Evolutionary conservation across 1,140 invertebrate species (phyloP).

Genomic region (Bursaphelenchus mucronatus): DNA sequence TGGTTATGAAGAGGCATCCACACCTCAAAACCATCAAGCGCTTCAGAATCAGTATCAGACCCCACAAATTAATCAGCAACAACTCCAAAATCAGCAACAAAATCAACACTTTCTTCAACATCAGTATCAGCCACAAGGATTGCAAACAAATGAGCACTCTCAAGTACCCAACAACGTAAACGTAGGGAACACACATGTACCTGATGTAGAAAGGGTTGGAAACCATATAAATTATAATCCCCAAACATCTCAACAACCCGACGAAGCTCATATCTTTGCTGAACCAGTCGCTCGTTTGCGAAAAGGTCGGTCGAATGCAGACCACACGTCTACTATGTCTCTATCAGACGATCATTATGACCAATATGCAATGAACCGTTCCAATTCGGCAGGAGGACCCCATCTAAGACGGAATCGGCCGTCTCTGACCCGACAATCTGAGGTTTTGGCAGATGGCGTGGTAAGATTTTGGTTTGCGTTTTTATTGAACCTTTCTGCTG

Average conservation of each 20-base stretch:
- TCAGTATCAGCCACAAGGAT: neutral
- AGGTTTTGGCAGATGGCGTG: slow-evolving; percentile 41
- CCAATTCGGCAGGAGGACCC: slow-evolving; percentile 25
- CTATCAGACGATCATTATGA: slow-evolving; percentile 59
- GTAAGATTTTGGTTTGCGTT: slow-evolving; percentile 29
- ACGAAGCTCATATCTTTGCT: no score
- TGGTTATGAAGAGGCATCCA: no score
- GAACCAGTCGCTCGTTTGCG: slow-evolving; percentile 10
- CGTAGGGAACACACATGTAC: no score
- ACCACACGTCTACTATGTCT: slow-evolving; percentile 45
- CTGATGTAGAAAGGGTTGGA: no score
- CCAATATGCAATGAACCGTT: slow-evolving; percentile 52
- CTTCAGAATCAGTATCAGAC: slow-evolving; percentile 6
- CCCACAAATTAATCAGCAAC: neutral
- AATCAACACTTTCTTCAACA: neutral
- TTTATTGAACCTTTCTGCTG: slow-evolving; percentile 11
- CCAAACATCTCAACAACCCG: no score
- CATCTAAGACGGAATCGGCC: slow-evolving; percentile 50
- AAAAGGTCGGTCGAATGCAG: neutral
- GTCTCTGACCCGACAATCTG: slow-evolving; percentile 55
- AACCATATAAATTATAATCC: no score
- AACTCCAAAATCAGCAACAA: neutral
- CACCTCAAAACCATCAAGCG: neutral
- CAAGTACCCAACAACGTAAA: no score
- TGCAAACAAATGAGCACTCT: no score